Percentiles rank a stretch among this genome's conserved stretches.
phyloP scores from a whole-genome alignment of 1,140 invertebrate genomes.

The Magallana gigas region DNA sequence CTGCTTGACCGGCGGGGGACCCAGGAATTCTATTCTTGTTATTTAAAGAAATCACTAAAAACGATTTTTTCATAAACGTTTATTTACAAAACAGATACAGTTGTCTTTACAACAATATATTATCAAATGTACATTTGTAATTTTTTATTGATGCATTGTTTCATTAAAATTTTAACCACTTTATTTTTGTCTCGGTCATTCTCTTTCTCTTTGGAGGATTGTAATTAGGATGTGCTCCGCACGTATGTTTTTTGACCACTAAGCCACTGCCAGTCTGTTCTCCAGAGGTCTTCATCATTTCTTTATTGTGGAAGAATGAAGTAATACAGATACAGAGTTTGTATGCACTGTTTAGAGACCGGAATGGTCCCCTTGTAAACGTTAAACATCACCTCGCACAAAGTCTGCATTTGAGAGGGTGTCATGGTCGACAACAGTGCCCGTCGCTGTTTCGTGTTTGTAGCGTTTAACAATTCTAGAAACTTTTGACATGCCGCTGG shows the following conservation, averaged over 20 bases:
- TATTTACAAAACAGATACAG: background rate
- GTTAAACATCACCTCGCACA: too few relatives aligned
- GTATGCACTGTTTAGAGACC: background rate
- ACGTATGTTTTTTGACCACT: background rate
- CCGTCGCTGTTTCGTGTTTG: too few relatives aligned
- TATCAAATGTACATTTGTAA: background rate
- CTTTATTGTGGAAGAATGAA: background rate
- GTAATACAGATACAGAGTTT: background rate
- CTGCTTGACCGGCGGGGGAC: too few relatives aligned
- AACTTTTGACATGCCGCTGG: too few relatives aligned
- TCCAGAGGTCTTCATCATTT: background rate
- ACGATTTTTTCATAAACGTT: background rate
- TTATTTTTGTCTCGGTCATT: constrained; percentile 2
- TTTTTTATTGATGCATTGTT: background rate
- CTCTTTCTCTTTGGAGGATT: background rate
- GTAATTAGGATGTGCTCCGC: background rate
- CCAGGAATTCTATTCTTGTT: too few relatives aligned
- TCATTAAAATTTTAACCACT: constrained; percentile 35
- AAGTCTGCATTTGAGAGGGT: too few relatives aligned
- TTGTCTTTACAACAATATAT: background rate
- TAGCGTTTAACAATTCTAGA: too few relatives aligned
- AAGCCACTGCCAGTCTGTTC: constrained; percentile 5
- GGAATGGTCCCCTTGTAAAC: constrained; percentile 39
- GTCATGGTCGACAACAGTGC: too few relatives aligned
- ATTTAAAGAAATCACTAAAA: background rate